Percentiles rank a stretch among this genome's conserved stretches.
Evolutionary conservation across 2,113 vertebrate genomes (phyloP).

Genomic region (Paraplagusia blochii): DNA sequence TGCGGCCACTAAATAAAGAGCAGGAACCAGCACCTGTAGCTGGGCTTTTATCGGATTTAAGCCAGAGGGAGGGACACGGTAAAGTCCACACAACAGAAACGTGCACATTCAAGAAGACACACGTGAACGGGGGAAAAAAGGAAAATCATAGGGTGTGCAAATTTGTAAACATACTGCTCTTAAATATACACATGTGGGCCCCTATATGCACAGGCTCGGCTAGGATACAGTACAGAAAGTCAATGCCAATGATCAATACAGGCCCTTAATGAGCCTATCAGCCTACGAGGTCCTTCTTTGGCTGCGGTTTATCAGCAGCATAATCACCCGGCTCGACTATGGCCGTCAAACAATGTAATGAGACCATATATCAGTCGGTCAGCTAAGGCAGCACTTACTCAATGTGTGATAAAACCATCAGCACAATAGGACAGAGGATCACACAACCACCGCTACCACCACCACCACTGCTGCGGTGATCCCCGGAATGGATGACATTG

Average conservation of each 20-base stretch:
- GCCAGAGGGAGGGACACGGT: conserved; percentile 3
- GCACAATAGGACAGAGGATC: conserved; percentile 19
- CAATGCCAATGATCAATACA: conserved; percentile 62
- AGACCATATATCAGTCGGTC: conserved; percentile 64
- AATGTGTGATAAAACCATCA: conserved; percentile 62
- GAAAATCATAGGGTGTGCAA: conserved; percentile 11
- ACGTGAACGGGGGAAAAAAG: not conserved
- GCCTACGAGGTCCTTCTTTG: conserved; percentile 35
- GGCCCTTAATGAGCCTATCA: conserved; percentile 66
- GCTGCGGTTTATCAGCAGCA: conserved; percentile 60
- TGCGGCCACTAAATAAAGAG: conserved; percentile 38
- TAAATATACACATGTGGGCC: conserved; percentile 11
- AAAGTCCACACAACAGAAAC: not conserved
- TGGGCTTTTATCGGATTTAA: conserved; percentile 24
- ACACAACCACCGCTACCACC: conserved; percentile 1
- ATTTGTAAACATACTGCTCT: conserved; percentile 6
- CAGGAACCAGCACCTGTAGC: conserved; percentile 47
- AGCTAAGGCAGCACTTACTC: conserved; percentile 45
- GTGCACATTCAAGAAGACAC: not conserved
- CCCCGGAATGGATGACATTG: conserved; percentile 52
- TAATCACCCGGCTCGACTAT: conserved; percentile 63
- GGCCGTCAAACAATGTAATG: conserved; percentile 73
- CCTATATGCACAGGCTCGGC: conserved; percentile 11
- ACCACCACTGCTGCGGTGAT: not conserved
- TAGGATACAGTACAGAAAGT: conserved; percentile 36